Base-by-base conservation (phyloP, 2,888 invertebrate genomes). In the Heteropelma amictum region DNA sequence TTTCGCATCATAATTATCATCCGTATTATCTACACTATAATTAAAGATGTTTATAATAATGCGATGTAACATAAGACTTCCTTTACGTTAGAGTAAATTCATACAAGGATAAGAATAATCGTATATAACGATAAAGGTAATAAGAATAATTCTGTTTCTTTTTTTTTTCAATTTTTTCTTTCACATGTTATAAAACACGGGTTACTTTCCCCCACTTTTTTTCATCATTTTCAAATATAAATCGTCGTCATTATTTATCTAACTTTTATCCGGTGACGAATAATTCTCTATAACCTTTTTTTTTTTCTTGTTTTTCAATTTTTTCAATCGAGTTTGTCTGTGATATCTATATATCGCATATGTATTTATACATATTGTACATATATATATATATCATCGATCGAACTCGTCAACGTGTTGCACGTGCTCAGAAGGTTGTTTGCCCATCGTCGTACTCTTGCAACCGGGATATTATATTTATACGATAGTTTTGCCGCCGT, bases 1-100 rank as follows among this genome's bases (percentile, higher is more conserved):
- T 76, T 63, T 68, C 47, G 40, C 33, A 49, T 60, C 51, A 83
- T 82, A 81, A 82, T 85, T 82, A 83, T 86, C 85, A 84, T 87
- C 80, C 84, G 75, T 83, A 85, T 82, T 86, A 86, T 85, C 84
- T 87, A 87, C 85, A 85, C 82, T 87, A 86, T 81, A 87, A 87
- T 86, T 84, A 85, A 86, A 85, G 82, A 80, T 80, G 81, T 86
- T 76, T 85, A 86, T 83, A 85, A 82, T 80, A 79, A 81, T 86
- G 85, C 83, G 84, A 84, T 81, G 80, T 82, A 86, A 86, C 84
- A 82, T 84, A 86, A 85, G 79, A 84, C 67, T 72, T 54, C 42
- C 67, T 82, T 82, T 81, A 83, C 81, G 85, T 86, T 86, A 85
- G 83, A 84, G 82, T 83, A 84, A 75, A 84, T 83, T 71, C 79